A percentile compares a stretch with the other conserved stretches of the same genome.
phyloP scores from a whole-genome alignment of 2,113 vertebrate species.

The Acanthisitta chloris region DNA sequence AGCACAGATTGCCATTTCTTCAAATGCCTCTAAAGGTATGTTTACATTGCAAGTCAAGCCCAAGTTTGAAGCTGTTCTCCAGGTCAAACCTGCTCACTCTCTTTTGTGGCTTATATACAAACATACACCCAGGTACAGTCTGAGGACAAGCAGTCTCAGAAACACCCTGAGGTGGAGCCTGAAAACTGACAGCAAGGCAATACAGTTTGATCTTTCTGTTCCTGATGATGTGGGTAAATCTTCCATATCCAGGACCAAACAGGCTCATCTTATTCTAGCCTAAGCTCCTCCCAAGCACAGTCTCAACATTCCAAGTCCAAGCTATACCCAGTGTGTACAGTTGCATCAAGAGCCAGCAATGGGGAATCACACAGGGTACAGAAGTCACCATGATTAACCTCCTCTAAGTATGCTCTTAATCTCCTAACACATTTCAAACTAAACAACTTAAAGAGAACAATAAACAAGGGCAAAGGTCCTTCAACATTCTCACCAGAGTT shows the following conservation, averaged over 20 bases:
- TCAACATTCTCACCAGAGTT: neutral
- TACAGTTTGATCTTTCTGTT: neutral
- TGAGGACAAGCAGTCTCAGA: neutral
- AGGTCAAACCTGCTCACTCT: neutral
- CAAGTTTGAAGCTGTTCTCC: neutral
- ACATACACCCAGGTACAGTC: neutral
- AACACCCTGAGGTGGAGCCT: neutral
- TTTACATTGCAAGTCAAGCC: neutral
- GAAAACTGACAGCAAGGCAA: neutral
- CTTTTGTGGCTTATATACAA: neutral
- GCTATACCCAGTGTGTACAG: neutral
- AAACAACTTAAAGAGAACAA: neutral
- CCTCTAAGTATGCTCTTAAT: neutral
- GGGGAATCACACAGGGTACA: neutral
- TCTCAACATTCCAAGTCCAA: neutral
- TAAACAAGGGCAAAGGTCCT: neutral
- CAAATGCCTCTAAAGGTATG: neutral
- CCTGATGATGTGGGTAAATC: neutral
- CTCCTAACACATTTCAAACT: neutral
- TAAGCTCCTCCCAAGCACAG: neutral
- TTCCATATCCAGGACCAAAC: neutral
- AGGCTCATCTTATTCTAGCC: neutral
- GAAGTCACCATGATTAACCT: neutral
- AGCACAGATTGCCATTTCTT: neutral
- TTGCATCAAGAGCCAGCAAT: neutral